phyloP scores from a whole-genome alignment of 2,888 invertebrate species.

The Drosophila formosana region DNA sequence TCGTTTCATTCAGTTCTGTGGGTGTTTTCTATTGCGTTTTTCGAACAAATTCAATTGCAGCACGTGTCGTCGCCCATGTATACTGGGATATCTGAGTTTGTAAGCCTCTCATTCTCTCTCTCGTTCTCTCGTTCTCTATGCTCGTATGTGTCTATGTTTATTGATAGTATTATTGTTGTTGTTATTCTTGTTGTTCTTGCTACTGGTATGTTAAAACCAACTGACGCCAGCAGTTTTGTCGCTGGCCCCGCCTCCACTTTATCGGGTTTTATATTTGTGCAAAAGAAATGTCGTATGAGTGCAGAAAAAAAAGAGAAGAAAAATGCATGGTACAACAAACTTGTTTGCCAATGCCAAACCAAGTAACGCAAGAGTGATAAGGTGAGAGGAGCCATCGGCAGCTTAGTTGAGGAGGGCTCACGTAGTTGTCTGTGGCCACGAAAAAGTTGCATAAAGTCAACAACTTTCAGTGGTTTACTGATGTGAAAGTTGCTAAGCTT shows the following conservation, averaged over 20 bases:
- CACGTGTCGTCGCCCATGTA: conserved; percentile 72
- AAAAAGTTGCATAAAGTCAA: conserved; percentile 80
- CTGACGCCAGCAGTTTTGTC: conserved; percentile 74
- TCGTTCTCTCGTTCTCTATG: neutral
- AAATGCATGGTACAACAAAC: conserved; percentile 74
- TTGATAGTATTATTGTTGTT: conserved; percentile 41
- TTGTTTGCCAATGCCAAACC: conserved; percentile 60
- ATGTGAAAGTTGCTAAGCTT: conserved; percentile 76
- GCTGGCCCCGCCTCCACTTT: conserved; percentile 51
- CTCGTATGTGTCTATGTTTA: conserved; percentile 31
- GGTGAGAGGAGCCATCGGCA: neutral
- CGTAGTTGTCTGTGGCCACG: conserved; percentile 78
- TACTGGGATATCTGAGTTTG: conserved; percentile 52
- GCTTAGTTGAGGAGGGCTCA: conserved; percentile 33
- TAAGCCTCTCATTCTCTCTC: conserved; percentile 31
- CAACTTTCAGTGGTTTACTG: conserved; percentile 79
- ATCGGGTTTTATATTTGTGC: conserved; percentile 71
- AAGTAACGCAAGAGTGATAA: conserved; percentile 12
- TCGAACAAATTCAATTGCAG: conserved; percentile 78
- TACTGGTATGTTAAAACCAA: conserved; percentile 70
- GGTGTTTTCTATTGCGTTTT: conserved; percentile 78
- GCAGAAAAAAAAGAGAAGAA: conserved; percentile 33
- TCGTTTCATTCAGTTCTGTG: conserved; percentile 39
- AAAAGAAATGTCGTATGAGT: conserved; percentile 71
- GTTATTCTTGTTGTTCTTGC: conserved; percentile 3